Conservation (phyloP, 2,888 invertebrate species). For the Epinotia nisella region DNA sequence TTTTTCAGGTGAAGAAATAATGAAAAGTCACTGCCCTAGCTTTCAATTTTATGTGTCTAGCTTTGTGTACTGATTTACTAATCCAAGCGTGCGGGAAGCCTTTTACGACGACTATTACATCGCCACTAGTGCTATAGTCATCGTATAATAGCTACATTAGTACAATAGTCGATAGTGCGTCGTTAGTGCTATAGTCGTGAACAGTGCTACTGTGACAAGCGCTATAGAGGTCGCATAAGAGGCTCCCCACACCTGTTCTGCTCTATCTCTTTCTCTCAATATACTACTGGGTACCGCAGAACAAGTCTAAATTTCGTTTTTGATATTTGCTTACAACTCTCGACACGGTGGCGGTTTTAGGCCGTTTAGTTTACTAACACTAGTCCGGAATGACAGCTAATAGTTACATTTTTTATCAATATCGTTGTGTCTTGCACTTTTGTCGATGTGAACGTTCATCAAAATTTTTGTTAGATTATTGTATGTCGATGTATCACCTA, state of each 20-base stretch:
- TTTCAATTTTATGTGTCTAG: slow-evolving; percentile 76
- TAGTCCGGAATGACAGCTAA: slow-evolving; percentile 82
- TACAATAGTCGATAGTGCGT: slow-evolving; percentile 22
- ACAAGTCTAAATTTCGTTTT: slow-evolving; percentile 86
- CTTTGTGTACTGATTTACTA: slow-evolving; percentile 78
- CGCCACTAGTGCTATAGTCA: slow-evolving; percentile 36
- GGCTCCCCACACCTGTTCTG: slow-evolving; percentile 77
- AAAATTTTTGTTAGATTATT: slow-evolving; percentile 77
- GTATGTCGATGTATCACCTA: slow-evolving; percentile 83
- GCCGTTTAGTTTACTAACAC: slow-evolving; percentile 77
- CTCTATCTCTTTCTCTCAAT: slow-evolving; percentile 62
- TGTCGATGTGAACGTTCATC: slow-evolving; percentile 77
- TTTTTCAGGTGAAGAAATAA: slow-evolving; percentile 77
- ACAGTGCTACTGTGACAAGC: slow-evolving; percentile 23
- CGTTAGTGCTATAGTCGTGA: slow-evolving; percentile 34
- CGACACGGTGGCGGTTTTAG: slow-evolving; percentile 83
- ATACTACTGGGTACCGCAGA: slow-evolving; percentile 75
- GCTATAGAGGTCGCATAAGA: slow-evolving; percentile 52
- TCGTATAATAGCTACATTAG: slow-evolving; percentile 24
- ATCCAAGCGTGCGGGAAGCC: slow-evolving; percentile 70
- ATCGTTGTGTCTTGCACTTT: slow-evolving; percentile 70
- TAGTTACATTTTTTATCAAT: slow-evolving; percentile 69
- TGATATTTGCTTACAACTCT: slow-evolving; percentile 82
- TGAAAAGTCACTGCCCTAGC: slow-evolving; percentile 61
- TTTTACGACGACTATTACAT: slow-evolving; percentile 48